Base-by-base conservation (phyloP, 2,888 invertebrate genomes). In the Caenorhabditis sulstoni region DNA sequence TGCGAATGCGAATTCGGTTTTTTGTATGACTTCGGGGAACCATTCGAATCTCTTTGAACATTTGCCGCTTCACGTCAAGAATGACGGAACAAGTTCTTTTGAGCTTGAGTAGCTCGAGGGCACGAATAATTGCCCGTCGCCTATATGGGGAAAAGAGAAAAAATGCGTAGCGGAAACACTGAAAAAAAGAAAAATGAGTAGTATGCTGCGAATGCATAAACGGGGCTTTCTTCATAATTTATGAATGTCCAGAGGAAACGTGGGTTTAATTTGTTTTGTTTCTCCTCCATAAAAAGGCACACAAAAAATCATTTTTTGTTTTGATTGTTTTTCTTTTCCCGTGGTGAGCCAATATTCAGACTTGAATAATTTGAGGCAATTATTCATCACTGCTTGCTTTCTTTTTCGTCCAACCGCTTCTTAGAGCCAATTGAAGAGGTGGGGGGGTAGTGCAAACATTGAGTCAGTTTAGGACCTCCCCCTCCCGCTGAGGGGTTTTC, bases 91-190 rank as follows among this genome's bases (percentile, higher is more conserved):
- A 73, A 73, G 64, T 73, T 58, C 57, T 20, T 7, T 29, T 29
- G 73, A 58, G 73, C 71, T 16, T 70, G 61, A 37, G n/a, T 20
- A 1, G 29, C 1, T 8, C 37, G 37, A 57, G 58, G 50, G 58
- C 73, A 57, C 64, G 57, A 58, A 73, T 73, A 73, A 73, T 73
- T 73, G 73, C 64, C 49, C 64, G 53, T 62, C 73, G 71, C 49
- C 71, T 57, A 50, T 73, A 58, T 58, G 50, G 12, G n/a, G n/a
- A 14, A 18, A 29, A 58, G 12, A 23, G 22, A n/a, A 18, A n/a
- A 11, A 59, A 59, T 44, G 52, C 29, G 47, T 37, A 61, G 11
- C 35, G 12, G 50, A 64, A 73, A 73, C 64, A 64, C 20, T 44
- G 1, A 44, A 57, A 61, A 22, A 57, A 58, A 73, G 57, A 73